Conservation (phyloP, 2,797 vertebrate genomes). For the Poecile montanus region DNA sequence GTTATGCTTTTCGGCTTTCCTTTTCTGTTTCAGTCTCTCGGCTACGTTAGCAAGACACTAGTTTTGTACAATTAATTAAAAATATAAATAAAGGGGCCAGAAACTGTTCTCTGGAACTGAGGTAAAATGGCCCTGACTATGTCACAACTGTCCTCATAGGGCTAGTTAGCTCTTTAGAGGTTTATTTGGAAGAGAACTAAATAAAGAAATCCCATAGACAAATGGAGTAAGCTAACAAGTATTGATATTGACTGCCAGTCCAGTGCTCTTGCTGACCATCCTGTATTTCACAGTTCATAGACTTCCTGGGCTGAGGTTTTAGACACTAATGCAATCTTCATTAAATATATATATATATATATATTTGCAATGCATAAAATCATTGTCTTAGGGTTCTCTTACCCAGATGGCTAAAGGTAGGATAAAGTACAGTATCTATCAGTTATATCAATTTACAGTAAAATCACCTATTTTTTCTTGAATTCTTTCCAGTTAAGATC, state of each 20-base stretch:
- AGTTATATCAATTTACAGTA: background rate
- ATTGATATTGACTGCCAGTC: background rate
- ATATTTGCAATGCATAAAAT: background rate
- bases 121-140: background rate
- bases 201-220: background rate
- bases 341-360: background rate
- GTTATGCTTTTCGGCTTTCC: background rate
- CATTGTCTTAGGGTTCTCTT: background rate
- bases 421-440: background rate
- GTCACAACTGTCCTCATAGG: background rate
- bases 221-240: background rate
- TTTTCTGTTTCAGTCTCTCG: background rate
- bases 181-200: background rate
- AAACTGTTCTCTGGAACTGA: background rate
- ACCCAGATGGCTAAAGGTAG: background rate
- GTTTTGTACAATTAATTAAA: background rate
- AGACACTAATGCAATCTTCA: background rate
- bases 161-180: background rate
- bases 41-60: background rate
- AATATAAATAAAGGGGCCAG: fast-evolving
- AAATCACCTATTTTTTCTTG: background rate
- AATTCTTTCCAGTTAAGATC: background rate
- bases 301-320: background rate
- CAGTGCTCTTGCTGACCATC: background rate
- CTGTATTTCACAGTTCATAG: background rate